These are phyloP conservation scores for Ara ararauna DNA, from an alignment of 2,797 vertebrate species.

Conservation along the genomic window DNA sequence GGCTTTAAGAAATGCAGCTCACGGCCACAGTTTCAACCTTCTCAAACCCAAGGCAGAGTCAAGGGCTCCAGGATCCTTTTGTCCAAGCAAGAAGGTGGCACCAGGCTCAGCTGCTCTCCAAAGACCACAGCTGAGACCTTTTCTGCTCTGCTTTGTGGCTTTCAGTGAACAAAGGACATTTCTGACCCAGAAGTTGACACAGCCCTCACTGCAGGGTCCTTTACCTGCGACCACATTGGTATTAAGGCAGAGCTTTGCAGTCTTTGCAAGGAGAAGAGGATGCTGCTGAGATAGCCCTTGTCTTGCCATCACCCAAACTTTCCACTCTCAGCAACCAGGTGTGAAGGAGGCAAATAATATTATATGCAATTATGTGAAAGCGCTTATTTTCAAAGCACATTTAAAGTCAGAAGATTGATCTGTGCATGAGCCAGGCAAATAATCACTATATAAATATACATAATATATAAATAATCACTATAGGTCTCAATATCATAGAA, in stretches of 20 bases:
- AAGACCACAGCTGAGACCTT: neutral
- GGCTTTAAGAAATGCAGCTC: neutral
- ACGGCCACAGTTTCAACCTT: neutral
- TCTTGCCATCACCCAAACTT: neutral
- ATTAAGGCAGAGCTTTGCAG: neutral
- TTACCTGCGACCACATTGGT: neutral
- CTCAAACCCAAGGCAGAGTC: neutral
- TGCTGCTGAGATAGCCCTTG: neutral
- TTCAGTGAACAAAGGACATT: neutral
- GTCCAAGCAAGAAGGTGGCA: neutral
- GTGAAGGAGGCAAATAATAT: neutral
- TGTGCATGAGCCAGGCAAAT: neutral
- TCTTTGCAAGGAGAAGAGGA: neutral
- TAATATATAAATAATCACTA: neutral
- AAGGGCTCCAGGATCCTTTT: neutral
- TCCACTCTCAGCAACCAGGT: neutral
- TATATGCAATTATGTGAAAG: neutral
- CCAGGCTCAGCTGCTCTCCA: neutral
- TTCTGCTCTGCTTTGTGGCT: neutral
- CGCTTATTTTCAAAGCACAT: neutral
- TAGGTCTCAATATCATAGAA: neutral
- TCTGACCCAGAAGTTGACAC: neutral
- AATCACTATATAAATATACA: too few relatives aligned
- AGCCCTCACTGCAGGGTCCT: accelerated
- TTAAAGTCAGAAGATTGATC: neutral